These are phyloP conservation scores for Aphodius granarius DNA, from an alignment of 2,888 invertebrate species.

Conservation along the genomic window DNA sequence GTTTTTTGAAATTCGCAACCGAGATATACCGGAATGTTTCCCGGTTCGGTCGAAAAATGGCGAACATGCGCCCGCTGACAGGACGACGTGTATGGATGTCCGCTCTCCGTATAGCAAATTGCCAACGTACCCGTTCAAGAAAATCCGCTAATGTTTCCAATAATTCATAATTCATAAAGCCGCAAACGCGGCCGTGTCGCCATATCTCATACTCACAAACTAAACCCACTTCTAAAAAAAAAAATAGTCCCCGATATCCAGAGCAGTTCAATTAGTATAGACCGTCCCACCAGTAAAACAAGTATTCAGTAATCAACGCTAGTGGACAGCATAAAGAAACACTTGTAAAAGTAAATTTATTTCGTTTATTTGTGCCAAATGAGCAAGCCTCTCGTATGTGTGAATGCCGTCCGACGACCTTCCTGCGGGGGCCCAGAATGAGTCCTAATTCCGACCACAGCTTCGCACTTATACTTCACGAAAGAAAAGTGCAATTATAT, in stretches of 20 bases:
- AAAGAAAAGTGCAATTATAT: background rate
- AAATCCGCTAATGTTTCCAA: background rate
- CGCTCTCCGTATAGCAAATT: conserved; percentile 1
- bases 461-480: background rate
- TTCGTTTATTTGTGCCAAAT: background rate
- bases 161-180: conserved; percentile 12
- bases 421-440: background rate
- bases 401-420: background rate
- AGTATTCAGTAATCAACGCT: too few relatives aligned
- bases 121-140: background rate
- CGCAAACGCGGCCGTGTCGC: background rate
- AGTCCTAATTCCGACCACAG: background rate
- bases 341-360: background rate
- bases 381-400: background rate
- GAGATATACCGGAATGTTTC: conserved; percentile 8
- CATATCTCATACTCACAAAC: background rate
- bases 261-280: background rate
- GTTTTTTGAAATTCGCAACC: background rate
- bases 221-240: background rate
- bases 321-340: too few relatives aligned
- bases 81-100: conserved; percentile 1
- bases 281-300: too few relatives aligned
- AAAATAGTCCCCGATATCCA: background rate
- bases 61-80: conserved; percentile 18
- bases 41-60: conserved; percentile 8